Evolutionary conservation across 1,140 invertebrate genomes (phyloP), one percentile per base, ranked within the genome.

Genomic region (Tribolium madens): DNA sequence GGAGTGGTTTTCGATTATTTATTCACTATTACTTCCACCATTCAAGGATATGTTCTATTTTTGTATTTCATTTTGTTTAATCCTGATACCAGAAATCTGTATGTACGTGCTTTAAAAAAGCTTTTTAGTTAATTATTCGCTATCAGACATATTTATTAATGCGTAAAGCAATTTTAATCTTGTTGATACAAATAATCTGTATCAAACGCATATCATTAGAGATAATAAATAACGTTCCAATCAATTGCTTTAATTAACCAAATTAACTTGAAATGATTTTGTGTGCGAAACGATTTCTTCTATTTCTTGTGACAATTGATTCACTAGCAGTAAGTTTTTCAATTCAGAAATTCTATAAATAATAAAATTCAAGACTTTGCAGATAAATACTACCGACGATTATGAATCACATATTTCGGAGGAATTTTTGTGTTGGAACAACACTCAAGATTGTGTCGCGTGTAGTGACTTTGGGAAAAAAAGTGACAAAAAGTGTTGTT

Each of bases 51-150:
- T 80, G 87, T 91, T 2, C 84, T 91, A 15, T 92, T 92, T 80
- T 78, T 91, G 9, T 91, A 91, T 81, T 92, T 91, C 83, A 87
- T 92, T 7, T 83, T 91, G 12, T 87, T 90, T 78, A 90, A 91
- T 81, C 86, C 88, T 1, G 85, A 84, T 4, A 90, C 90, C 3
- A 85, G 90, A 53, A 81, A 84, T 47, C 81, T 89, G 18, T 91
- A 85, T 77, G 1, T 13, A 10, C 21, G 48, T 7, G 15, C 36
- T 10, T 42, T 42, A 42, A 42, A 42, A 42, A 10, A 42, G n/a
- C n/a, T 42, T 10, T 42, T 10, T 42, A 10, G 36, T 42, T 10
- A 42, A 42, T 42, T 42, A n/a, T 42, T 2, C 36, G 2, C 9
- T 9, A 42, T 10, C 36, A 42, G 36, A n/a, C n/a, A 42, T 1